A percentile compares a stretch with the other conserved stretches of the same genome.
Evolutionary conservation across 2,113 vertebrate genomes (phyloP).

Genomic region (Hiodon alosoides): DNA sequence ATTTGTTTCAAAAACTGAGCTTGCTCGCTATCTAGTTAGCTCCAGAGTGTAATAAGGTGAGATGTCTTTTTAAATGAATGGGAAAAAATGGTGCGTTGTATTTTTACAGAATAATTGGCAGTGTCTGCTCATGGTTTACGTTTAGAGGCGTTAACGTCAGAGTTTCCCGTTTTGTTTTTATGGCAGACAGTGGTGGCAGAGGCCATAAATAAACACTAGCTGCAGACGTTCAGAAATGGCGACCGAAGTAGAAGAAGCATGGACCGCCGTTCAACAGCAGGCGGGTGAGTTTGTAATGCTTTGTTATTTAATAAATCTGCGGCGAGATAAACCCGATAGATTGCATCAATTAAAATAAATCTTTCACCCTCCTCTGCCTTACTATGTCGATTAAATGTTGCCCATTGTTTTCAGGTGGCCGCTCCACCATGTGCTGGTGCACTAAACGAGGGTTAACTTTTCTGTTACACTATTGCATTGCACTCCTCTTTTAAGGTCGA

Average conservation of each 20-base stretch:
- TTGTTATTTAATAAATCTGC: not conserved
- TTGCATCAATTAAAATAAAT: too few relatives aligned
- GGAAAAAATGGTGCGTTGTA: not conserved
- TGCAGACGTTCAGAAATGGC: slow-evolving; percentile 52
- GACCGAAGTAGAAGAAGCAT: slow-evolving; percentile 60
- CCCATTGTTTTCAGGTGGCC: not conserved
- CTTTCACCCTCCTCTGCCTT: not conserved
- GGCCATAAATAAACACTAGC: slow-evolving; percentile 26
- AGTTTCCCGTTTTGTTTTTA: slow-evolving; percentile 17
- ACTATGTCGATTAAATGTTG: not conserved
- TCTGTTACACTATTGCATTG: not conserved
- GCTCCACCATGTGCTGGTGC: not conserved
- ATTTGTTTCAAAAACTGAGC: not conserved
- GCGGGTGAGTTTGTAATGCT: slow-evolving; percentile 51
- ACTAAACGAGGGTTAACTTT: not conserved
- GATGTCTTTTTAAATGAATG: not conserved
- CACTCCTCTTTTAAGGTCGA: not conserved
- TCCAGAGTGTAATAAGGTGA: slow-evolving; percentile 16
- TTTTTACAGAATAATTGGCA: not conserved
- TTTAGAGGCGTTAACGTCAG: not conserved
- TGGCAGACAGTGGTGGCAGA: slow-evolving; percentile 28
- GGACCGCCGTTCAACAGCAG: slow-evolving; percentile 44
- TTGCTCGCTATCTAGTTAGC: not conserved
- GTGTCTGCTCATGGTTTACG: not conserved
- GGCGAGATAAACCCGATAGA: too few relatives aligned